These are phyloP conservation scores for Noctilio leporinus DNA, from an alignment of 2,113 vertebrate genomes.

Conservation along the genomic window DNA sequence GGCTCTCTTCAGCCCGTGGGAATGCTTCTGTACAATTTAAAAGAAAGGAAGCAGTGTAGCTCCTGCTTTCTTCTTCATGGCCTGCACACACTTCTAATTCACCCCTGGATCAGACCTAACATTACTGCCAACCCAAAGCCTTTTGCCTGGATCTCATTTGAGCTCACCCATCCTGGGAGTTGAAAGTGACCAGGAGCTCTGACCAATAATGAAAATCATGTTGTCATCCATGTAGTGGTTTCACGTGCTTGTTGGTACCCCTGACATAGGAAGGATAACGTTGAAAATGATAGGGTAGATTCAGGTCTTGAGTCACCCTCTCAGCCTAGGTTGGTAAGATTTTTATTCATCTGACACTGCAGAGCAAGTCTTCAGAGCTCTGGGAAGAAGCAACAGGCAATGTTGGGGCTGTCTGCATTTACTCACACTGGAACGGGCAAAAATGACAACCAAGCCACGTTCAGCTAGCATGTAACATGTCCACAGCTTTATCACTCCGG, in stretches of 20 bases:
- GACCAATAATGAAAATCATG: conserved; percentile 29
- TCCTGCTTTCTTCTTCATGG: not conserved
- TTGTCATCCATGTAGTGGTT: not conserved
- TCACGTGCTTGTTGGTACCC: not conserved
- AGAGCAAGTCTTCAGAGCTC: not conserved
- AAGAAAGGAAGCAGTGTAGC: not conserved
- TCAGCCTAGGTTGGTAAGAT: conserved; percentile 15
- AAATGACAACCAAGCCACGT: conserved; percentile 49
- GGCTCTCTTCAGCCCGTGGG: not conserved
- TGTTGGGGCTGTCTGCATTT: not conserved
- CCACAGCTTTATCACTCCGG: conserved; percentile 59
- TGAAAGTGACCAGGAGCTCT: conserved; percentile 46
- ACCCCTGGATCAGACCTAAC: conserved; percentile 30
- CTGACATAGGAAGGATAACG: not conserved
- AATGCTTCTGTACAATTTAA: not conserved
- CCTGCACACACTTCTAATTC: not conserved
- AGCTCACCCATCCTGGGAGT: conserved; percentile 35
- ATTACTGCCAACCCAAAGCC: not conserved
- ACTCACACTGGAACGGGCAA: not conserved
- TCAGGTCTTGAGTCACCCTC: conserved; percentile 4
- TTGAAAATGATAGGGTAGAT: not conserved
- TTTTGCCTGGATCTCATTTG: conserved; percentile 48
- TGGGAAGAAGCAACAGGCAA: rapidly evolving
- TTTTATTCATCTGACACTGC: conserved; percentile 39
- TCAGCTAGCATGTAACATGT: conserved; percentile 55